A percentile compares a stretch with the other conserved stretches of the same genome.
Evolutionary conservation across 2,113 vertebrate genomes (phyloP).

Genomic region (Microtus montanus): DNA sequence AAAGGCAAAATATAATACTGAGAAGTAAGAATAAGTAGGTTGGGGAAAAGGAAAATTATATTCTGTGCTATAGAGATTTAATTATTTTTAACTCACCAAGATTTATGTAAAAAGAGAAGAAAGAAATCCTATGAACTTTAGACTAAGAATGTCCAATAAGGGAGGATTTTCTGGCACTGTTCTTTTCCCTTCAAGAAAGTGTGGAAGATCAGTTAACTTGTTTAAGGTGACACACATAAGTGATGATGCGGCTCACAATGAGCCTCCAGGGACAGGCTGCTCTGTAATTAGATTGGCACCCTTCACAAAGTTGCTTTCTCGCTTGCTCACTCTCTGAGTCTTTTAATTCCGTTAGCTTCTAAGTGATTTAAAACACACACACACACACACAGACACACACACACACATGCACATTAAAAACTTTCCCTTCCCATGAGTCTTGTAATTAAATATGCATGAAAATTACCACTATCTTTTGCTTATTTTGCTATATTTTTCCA

Average conservation of each 20-base stretch:
- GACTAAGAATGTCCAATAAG: not conserved
- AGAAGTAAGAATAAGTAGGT: not conserved
- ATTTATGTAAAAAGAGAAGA: conserved; percentile 15
- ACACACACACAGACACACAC: not conserved
- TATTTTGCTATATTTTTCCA: conserved; percentile 49
- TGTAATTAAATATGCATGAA: conserved; percentile 59
- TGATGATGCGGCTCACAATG: conserved; percentile 56
- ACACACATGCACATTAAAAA: conserved; percentile 21
- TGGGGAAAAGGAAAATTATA: not conserved
- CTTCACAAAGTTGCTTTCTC: conserved; percentile 32
- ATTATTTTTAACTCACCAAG: not conserved
- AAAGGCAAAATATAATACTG: not conserved
- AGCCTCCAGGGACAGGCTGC: not conserved
- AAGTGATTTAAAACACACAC: conserved; percentile 41
- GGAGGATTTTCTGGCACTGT: not conserved
- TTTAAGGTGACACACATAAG: conserved; percentile 75
- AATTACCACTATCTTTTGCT: conserved; percentile 62
- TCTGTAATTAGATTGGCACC: conserved; percentile 68
- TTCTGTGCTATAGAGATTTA: not conserved
- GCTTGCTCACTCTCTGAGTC: conserved; percentile 39
- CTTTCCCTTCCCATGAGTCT: conserved; percentile 21
- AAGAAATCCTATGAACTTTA: not conserved
- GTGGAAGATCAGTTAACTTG: conserved; percentile 11
- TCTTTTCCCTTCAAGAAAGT: not conserved
- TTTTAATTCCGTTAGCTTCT: conserved; percentile 55